Percentiles rank a stretch among this genome's conserved stretches.
These are phyloP conservation scores for Bubo bubo DNA, from an alignment of 2,113 vertebrate genomes.

Conservation along the genomic window DNA sequence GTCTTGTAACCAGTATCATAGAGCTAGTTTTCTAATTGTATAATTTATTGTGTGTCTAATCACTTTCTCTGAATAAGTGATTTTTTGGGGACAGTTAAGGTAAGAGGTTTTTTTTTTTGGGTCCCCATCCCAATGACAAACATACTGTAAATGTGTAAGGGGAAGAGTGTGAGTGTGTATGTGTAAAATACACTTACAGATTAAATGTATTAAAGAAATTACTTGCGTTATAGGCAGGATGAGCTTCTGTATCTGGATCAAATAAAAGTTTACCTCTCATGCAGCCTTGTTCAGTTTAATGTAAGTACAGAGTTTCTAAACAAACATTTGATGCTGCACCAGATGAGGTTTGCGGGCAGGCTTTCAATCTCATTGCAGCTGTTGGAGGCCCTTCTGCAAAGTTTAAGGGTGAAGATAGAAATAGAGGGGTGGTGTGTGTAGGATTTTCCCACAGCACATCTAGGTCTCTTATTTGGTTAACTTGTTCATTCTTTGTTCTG, in stretches of 20 bases:
- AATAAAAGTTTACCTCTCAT: neutral
- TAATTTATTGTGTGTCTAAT: neutral
- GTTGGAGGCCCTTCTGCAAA: neutral
- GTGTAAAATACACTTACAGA: neutral
- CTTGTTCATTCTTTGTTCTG: neutral
- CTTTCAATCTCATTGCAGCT: neutral
- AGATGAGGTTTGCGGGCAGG: neutral
- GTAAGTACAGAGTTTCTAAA: neutral
- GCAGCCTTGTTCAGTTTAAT: neutral
- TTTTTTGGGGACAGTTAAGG: neutral
- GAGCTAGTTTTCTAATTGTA: neutral
- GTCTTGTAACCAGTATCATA: neutral
- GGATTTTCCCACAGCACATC: neutral
- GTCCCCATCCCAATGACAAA: neutral
- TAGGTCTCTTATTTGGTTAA: neutral
- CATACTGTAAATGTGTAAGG: accelerated
- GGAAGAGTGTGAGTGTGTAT: neutral
- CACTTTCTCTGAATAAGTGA: neutral
- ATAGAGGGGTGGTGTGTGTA: neutral
- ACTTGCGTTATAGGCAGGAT: neutral
- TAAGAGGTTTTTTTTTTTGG: neutral
- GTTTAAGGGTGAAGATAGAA: neutral
- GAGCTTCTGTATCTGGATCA: neutral
- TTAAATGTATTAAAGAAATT: neutral
- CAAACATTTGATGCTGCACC: neutral